These are phyloP conservation scores for Pycnonotus jocosus DNA, from an alignment of 2,113 vertebrate species.

Conservation along the genomic window DNA sequence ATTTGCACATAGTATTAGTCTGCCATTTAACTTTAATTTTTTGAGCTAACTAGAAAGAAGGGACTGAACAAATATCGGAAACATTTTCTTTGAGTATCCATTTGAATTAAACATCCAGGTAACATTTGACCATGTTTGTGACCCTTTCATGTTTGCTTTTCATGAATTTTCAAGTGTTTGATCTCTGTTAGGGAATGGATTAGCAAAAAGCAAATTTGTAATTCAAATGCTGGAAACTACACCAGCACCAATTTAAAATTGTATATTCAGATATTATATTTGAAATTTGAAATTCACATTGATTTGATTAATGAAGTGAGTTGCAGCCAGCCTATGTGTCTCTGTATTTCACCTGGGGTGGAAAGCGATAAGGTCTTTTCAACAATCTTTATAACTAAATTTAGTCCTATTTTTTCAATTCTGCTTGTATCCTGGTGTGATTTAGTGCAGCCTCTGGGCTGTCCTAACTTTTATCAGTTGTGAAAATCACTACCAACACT, in stretches of 20 bases:
- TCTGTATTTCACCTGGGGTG: not conserved
- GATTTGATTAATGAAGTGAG: conserved; percentile 51
- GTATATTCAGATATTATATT: conserved; percentile 53
- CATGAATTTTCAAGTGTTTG: conserved; percentile 66
- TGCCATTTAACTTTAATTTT: conserved; percentile 65
- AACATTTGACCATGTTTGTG: conserved; percentile 65
- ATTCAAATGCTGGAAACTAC: conserved; percentile 54
- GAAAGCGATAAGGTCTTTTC: conserved; percentile 4
- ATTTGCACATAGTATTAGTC: conserved; percentile 54
- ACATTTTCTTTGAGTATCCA: conserved; percentile 63
- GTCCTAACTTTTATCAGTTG: not conserved
- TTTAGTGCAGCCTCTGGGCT: not conserved
- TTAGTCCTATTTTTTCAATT: not conserved
- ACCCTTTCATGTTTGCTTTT: conserved; percentile 62
- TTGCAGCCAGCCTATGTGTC: conserved; percentile 13
- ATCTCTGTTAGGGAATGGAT: conserved; percentile 61
- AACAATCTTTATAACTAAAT: not conserved
- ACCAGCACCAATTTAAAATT: conserved; percentile 50
- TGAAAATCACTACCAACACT: not conserved
- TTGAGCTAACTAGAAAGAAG: conserved; percentile 54
- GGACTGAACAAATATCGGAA: conserved; percentile 58
- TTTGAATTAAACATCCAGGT: conserved; percentile 59
- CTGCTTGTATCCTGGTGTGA: not conserved
- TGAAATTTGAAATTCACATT: conserved; percentile 60
- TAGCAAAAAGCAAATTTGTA: conserved; percentile 65